These are phyloP conservation scores for Euura lappo DNA, from an alignment of 1,140 invertebrate species.

Conservation along the genomic window DNA sequence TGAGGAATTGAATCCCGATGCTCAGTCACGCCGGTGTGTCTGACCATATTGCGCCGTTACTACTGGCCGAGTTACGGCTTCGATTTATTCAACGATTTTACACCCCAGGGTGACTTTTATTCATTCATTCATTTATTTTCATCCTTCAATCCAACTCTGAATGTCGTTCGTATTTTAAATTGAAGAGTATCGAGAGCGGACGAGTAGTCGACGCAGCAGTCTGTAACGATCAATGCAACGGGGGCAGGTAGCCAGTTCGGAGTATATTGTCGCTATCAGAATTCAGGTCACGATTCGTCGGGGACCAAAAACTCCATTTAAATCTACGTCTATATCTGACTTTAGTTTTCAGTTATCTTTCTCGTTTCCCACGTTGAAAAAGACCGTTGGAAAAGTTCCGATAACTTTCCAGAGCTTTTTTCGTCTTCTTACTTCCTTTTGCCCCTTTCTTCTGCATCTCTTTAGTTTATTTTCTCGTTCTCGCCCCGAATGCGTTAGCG, in stretches of 20 bases:
- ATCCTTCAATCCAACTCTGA: too few species aligned
- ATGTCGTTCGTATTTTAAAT: not conserved
- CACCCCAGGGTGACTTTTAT: too few species aligned
- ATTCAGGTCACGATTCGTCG: too few species aligned
- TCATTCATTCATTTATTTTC: too few species aligned
- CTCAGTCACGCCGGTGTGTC: not conserved
- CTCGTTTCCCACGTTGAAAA: not conserved
- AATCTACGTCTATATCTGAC: not conserved
- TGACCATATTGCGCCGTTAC: not conserved
- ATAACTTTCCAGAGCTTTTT: not conserved
- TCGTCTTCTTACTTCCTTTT: not conserved
- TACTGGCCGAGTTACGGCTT: not conserved
- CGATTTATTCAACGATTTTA: not conserved
- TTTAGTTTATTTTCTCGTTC: not conserved
- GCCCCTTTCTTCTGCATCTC: not conserved
- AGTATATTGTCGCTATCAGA: too few species aligned
- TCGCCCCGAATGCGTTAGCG: not conserved
- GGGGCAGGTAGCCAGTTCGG: not conserved
- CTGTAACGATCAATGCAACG: not conserved
- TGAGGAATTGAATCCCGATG: too few species aligned
- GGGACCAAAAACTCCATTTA: not conserved
- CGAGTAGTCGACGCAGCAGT: not conserved
- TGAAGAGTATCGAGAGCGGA: not conserved
- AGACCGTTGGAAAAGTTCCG: not conserved
- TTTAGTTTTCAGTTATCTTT: not conserved